phyloP scores from a whole-genome alignment of 2,888 invertebrate genomes.

The Unio delphinus region DNA sequence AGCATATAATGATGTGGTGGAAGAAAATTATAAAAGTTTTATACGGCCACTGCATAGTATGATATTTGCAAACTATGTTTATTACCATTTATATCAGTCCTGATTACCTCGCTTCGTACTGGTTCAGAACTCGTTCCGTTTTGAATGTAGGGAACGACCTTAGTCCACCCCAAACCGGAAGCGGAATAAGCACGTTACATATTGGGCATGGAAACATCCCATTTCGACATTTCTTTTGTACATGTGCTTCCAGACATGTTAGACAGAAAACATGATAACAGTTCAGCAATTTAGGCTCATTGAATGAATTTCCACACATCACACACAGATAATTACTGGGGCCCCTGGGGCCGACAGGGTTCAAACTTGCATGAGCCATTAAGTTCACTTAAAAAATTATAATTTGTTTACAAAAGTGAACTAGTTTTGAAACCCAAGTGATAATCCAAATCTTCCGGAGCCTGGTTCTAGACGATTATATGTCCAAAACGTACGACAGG shows the following conservation, averaged over 20 bases:
- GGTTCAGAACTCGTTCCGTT: too few species aligned
- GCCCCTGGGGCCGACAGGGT: slow-evolving; percentile 22
- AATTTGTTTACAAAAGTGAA: too few species aligned
- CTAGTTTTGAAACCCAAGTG: too few species aligned
- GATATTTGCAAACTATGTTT: too few species aligned
- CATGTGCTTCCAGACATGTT: slow-evolving; percentile 26
- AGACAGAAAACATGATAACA: slow-evolving; percentile 35
- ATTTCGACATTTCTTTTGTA: slow-evolving; percentile 20
- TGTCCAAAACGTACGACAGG: too few species aligned
- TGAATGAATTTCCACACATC: slow-evolving; percentile 21
- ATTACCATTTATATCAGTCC: too few species aligned
- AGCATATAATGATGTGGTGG: too few species aligned
- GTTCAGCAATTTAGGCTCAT: slow-evolving; percentile 28
- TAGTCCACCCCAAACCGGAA: slow-evolving; percentile 38
- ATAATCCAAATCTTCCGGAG: too few species aligned
- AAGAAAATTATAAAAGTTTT: too few species aligned
- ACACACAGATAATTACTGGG: slow-evolving; percentile 31
- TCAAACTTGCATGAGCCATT: slow-evolving; percentile 21
- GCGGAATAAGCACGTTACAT: slow-evolving; percentile 32
- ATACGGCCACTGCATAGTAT: too few species aligned
- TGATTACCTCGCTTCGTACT: neutral
- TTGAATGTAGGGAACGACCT: slow-evolving; percentile 15
- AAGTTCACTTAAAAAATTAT: neutral
- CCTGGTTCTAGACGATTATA: too few species aligned
- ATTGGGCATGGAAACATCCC: slow-evolving; percentile 37